A percentile compares a stretch with the other conserved stretches of the same genome.
These are phyloP conservation scores for Euproctis similis DNA, from an alignment of 2,888 invertebrate genomes.

Conservation along the genomic window DNA sequence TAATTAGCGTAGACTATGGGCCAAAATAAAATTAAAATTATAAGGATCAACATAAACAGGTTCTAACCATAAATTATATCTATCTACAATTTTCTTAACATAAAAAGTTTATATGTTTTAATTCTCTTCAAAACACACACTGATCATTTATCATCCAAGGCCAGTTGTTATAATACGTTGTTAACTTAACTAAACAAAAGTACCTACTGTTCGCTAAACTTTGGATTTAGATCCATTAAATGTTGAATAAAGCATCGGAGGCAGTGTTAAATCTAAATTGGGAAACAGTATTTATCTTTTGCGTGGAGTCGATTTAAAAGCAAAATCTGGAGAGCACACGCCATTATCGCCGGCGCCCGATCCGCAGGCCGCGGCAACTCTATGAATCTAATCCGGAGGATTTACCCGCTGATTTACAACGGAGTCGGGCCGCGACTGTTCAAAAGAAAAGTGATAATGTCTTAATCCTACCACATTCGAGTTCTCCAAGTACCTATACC, in stretches of 20 bases:
- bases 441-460: conserved; percentile 81
- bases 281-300: conserved; percentile 68
- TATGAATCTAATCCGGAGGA: conserved; percentile 76
- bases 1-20: no score
- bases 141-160: conserved; percentile 57
- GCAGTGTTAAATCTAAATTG: conserved; percentile 53
- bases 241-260: conserved; percentile 53
- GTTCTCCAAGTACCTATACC: conserved; percentile 42
- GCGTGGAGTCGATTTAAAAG: conserved; percentile 71
- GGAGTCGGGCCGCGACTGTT: conserved; percentile 58
- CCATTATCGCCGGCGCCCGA: conserved; percentile 66
- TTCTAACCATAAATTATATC: no score
- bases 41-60: no score
- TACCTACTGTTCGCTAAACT: no score
- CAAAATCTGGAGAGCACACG: conserved; percentile 73
- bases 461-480: conserved; percentile 78
- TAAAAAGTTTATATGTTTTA: no score
- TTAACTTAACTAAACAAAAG: conserved; percentile 42
- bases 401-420: conserved; percentile 76
- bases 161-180: conserved; percentile 56
- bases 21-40: no score
- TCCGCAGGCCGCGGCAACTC: conserved; percentile 72
- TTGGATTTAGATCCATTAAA: conserved; percentile 66
- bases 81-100: no score
- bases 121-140: no score